Conservation (phyloP, 2,888 invertebrate genomes). For the Campoletis raptor region DNA sequence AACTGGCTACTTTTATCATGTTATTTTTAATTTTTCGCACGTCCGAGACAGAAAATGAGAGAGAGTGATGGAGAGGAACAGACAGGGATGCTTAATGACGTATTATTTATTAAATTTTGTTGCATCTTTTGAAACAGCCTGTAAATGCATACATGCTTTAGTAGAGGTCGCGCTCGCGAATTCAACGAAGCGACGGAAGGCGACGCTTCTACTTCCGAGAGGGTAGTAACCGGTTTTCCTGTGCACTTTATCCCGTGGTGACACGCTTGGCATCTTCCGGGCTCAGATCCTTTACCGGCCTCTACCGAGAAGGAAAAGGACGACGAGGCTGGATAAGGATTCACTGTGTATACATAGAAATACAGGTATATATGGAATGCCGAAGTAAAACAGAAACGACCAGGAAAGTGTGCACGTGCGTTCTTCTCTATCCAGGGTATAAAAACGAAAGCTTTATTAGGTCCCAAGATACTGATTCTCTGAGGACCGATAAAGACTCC, state of each 20-base stretch:
- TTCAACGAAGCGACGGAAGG: constrained; percentile 68
- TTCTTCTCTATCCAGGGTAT: constrained; percentile 27
- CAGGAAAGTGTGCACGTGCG: constrained; percentile 16
- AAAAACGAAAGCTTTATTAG: constrained; percentile 69
- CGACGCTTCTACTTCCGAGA: constrained; percentile 66
- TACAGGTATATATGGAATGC: background rate
- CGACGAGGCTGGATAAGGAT: constrained; percentile 40
- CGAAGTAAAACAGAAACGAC: constrained; percentile 50
- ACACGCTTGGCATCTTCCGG: constrained; percentile 65
- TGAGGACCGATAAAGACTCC: constrained; percentile 68
- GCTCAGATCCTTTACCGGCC: constrained; percentile 29
- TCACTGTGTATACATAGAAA: constrained; percentile 6
- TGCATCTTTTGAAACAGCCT: background rate
- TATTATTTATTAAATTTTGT: background rate
- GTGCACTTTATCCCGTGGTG: constrained; percentile 67
- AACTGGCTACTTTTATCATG: too few relatives aligned
- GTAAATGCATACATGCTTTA: constrained; percentile 14
- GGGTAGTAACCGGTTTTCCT: constrained; percentile 69
- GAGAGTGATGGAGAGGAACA: too few relatives aligned
- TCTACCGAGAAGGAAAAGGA: constrained; percentile 42
- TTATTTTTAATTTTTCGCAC: too few relatives aligned
- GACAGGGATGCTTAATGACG: too few relatives aligned
- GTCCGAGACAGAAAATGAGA: too few relatives aligned
- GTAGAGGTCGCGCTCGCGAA: constrained; percentile 53
- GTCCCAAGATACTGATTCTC: constrained; percentile 68